A percentile compares a stretch with the other conserved stretches of the same genome.
Evolutionary conservation across 2,888 invertebrate species (phyloP).

Genomic region (Venusia cambrica): DNA sequence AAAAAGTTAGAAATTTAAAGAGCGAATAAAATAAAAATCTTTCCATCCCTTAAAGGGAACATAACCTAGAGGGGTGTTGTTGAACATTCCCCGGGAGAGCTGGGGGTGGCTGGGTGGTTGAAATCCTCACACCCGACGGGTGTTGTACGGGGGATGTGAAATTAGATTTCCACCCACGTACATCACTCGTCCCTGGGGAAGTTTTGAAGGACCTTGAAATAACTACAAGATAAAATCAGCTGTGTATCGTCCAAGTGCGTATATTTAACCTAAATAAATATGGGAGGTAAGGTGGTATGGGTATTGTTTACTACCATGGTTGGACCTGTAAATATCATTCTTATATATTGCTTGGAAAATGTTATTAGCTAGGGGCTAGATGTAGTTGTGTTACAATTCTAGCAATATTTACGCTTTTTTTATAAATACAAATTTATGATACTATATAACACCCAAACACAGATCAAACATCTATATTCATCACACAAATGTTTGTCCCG

Average conservation of each 20-base stretch:
- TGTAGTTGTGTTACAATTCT: no score
- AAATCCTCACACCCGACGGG: no score
- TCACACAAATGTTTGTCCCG: no score
- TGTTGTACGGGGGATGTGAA: slow-evolving; percentile 34
- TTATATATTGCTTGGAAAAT: no score
- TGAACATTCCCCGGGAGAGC: neutral
- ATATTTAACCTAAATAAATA: no score
- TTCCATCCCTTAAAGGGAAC: slow-evolving; percentile 3
- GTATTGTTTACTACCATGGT: no score
- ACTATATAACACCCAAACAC: no score
- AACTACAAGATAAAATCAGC: slow-evolving; percentile 57
- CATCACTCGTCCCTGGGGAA: slow-evolving; percentile 20
- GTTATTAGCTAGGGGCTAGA: no score
- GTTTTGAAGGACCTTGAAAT: slow-evolving; percentile 58
- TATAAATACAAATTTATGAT: no score
- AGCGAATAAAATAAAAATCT: slow-evolving; percentile 5
- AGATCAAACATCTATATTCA: no score
- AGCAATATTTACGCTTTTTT: no score
- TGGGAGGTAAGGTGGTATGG: no score
- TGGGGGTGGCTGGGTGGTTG: neutral
- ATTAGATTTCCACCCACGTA: slow-evolving; percentile 39
- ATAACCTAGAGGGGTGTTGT: slow-evolving; percentile 5
- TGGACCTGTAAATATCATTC: slow-evolving; percentile 10
- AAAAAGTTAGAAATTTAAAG: neutral
- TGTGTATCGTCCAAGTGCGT: slow-evolving; percentile 51